Conservation (phyloP, 2,888 invertebrate species). For the Drosophila villosipedis region DNA sequence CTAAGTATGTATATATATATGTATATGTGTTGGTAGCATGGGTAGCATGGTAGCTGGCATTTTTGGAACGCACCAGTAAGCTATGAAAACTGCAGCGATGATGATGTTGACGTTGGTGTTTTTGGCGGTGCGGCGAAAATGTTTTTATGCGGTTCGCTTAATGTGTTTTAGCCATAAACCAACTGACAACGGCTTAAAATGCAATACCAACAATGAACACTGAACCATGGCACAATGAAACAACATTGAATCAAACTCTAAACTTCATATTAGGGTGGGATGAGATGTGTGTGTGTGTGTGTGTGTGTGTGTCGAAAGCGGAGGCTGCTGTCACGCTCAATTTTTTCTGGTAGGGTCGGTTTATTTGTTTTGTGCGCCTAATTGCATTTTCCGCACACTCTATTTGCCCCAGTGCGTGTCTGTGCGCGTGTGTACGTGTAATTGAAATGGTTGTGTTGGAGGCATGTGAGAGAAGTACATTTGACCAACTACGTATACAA, state of each 20-base stretch:
- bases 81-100: conserved; percentile 6
- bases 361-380: conserved; percentile 72
- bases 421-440: conserved; percentile 38
- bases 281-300: not conserved
- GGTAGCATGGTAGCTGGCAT: conserved; percentile 39
- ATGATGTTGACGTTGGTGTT: conserved; percentile 11
- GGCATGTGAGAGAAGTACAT: conserved; percentile 57
- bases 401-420: conserved; percentile 2
- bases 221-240: conserved; percentile 35
- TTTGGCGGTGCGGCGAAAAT: conserved; percentile 61
- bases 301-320: not conserved
- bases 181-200: conserved; percentile 60
- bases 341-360: conserved; percentile 33
- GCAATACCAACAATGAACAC: conserved; percentile 39
- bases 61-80: conserved; percentile 59
- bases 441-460: conserved; percentile 55
- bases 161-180: conserved; percentile 79
- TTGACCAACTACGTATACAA: conserved; percentile 29
- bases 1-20: conserved; percentile 12
- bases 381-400: conserved; percentile 67
- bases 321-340: not conserved
- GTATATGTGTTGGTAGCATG: not conserved
- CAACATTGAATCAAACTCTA: conserved; percentile 24
- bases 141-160: conserved; percentile 80
- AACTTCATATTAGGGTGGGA: conserved; percentile 10